phyloP scores from a whole-genome alignment of 2,113 vertebrate species.

The Pionites leucogaster region DNA sequence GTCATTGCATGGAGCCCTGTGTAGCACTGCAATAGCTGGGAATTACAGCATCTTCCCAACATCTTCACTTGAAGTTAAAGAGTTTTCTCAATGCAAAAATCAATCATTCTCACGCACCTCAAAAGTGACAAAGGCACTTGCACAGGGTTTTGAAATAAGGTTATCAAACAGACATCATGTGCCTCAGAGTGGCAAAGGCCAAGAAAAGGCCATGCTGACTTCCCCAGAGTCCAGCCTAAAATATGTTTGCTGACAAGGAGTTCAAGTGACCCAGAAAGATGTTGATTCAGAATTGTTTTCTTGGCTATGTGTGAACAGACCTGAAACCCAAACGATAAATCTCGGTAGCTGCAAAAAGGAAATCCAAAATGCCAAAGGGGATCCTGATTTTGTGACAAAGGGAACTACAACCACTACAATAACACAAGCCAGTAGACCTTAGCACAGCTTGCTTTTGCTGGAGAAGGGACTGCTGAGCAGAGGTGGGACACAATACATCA shows the following conservation, averaged over 20 bases:
- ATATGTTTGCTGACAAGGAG: not conserved
- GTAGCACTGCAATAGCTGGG: fast-evolving
- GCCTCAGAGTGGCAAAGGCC: not conserved
- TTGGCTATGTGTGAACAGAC: not conserved
- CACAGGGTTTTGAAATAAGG: not conserved
- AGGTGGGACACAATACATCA: not conserved
- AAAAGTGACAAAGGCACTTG: not conserved
- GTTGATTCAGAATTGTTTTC: not conserved
- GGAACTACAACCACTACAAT: not conserved
- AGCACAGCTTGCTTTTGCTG: not conserved
- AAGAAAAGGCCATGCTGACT: not conserved
- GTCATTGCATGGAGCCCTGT: not conserved
- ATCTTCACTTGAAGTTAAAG: not conserved
- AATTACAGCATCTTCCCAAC: not conserved
- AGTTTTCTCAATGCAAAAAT: not conserved
- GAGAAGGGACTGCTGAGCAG: not conserved
- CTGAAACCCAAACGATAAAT: not conserved
- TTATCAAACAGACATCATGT: not conserved
- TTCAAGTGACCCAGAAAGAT: not conserved
- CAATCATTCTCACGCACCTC: not conserved
- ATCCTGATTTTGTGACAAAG: not conserved
- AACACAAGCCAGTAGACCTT: not conserved
- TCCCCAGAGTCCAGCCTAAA: not conserved
- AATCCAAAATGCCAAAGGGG: not conserved
- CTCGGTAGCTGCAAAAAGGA: not conserved